Evolutionary conservation across 2,888 invertebrate species (phyloP).

Genomic region (Spialia ferax): DNA sequence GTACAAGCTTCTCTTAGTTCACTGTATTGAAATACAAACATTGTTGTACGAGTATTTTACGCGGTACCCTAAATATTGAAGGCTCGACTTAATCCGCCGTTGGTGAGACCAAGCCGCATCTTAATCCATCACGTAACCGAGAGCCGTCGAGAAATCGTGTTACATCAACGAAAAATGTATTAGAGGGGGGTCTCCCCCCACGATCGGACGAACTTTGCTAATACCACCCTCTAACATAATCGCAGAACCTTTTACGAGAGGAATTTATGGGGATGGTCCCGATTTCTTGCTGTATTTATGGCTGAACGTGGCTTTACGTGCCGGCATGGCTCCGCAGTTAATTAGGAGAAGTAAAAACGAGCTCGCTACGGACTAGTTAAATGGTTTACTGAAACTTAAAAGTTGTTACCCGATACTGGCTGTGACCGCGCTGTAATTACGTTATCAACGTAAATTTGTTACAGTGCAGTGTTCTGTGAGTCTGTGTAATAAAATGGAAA

Average conservation of each 20-base stretch:
- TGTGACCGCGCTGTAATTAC: conserved; percentile 31
- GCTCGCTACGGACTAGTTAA: conserved; percentile 51
- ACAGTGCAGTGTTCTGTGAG: background rate
- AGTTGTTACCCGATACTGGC: conserved; percentile 29
- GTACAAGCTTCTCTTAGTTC: conserved; percentile 63
- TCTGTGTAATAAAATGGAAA: background rate
- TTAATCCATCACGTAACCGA: conserved; percentile 87
- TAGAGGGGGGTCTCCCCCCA: conserved; percentile 70
- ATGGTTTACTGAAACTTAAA: conserved; percentile 47
- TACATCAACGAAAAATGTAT: conserved; percentile 88
- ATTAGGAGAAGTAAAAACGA: conserved; percentile 75
- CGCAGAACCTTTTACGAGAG: conserved; percentile 86
- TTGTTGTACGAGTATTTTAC: conserved; percentile 77
- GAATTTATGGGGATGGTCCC: conserved; percentile 86
- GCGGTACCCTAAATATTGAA: conserved; percentile 81
- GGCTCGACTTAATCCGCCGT: conserved; percentile 78
- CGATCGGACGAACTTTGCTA: conserved; percentile 86
- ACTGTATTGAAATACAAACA: conserved; percentile 80
- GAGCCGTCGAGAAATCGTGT: conserved; percentile 86
- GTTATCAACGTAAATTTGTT: conserved; percentile 37
- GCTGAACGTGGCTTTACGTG: conserved; percentile 79
- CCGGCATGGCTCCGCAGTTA: conserved; percentile 73
- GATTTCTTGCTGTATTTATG: conserved; percentile 85
- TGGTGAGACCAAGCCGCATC: conserved; percentile 79
- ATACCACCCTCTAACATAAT: conserved; percentile 87